A percentile compares a stretch with the other conserved stretches of the same genome.
These are phyloP conservation scores for Phytoseiulus persimilis DNA, from an alignment of 2,888 invertebrate genomes.

Conservation along the genomic window DNA sequence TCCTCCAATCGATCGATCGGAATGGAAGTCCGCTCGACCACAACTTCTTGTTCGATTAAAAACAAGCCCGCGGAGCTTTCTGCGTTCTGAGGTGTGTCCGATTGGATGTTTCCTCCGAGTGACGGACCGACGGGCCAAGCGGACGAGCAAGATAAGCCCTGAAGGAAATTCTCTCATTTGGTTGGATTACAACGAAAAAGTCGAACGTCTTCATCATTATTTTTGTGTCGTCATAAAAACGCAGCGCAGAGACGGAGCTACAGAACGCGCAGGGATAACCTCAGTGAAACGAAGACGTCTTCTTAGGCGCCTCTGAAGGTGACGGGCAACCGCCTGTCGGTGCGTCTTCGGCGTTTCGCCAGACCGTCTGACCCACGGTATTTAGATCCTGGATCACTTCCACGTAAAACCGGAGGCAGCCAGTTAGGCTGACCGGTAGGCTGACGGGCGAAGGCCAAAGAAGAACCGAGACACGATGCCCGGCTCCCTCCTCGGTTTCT, in stretches of 20 bases:
- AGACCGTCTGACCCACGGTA: slow-evolving; percentile 7
- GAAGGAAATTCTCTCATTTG: neutral
- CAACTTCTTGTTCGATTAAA: neutral
- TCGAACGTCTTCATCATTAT: slow-evolving; percentile 5
- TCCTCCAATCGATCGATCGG: neutral
- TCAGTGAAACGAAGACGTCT: neutral
- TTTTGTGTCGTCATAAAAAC: slow-evolving; percentile 5
- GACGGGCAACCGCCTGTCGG: neutral
- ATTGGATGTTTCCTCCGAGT: neutral
- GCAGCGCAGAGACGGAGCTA: neutral
- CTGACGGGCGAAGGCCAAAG: neutral
- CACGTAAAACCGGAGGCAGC: slow-evolving; percentile 31
- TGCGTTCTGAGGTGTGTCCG: neutral
- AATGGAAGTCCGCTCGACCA: neutral
- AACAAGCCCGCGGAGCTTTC: neutral
- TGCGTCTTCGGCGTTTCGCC: neutral
- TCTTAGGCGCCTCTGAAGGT: neutral
- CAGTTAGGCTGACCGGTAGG: neutral
- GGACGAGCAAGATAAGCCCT: neutral
- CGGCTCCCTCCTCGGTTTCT: neutral
- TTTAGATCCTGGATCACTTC: slow-evolving; percentile 28
- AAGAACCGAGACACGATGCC: neutral
- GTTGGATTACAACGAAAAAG: slow-evolving; percentile 5
- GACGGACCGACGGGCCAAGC: neutral
- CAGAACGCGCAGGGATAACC: neutral